These are phyloP conservation scores for Hemibagrus wyckioides DNA, from an alignment of 2,113 vertebrate genomes.

Conservation along the genomic window DNA sequence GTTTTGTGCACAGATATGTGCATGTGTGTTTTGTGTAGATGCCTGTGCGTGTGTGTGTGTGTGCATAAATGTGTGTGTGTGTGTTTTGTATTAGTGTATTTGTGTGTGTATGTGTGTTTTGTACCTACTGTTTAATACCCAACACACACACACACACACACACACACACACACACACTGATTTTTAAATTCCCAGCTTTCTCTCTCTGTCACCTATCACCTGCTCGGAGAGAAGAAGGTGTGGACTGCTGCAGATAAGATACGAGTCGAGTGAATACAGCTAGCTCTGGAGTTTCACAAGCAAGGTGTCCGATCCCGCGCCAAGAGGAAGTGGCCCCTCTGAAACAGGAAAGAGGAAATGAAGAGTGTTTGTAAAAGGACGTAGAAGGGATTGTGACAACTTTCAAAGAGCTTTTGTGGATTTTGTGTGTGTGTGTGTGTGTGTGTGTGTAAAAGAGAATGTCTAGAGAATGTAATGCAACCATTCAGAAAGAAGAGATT, in stretches of 20 bases:
- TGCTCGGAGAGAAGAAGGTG: constrained; percentile 17
- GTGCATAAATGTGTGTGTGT: no score
- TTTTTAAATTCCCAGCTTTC: background rate
- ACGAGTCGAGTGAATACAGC: constrained; percentile 18
- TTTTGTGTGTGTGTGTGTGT: background rate
- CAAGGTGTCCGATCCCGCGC: constrained; percentile 43
- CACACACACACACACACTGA: background rate
- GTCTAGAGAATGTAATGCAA: background rate
- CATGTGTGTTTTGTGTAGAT: background rate
- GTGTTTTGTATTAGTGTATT: no score
- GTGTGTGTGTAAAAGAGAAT: background rate
- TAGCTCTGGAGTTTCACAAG: constrained; percentile 13
- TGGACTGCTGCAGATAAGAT: constrained; percentile 46
- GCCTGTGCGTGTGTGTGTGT: no score
- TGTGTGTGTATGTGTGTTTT: no score
- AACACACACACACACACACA: background rate
- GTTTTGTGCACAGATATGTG: no score
- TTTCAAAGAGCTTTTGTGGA: constrained; percentile 34
- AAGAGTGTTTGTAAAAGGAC: constrained; percentile 54
- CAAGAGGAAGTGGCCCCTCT: constrained; percentile 48
- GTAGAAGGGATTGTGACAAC: constrained; percentile 35
- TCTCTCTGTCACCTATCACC: constrained; percentile 46
- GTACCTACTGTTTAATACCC: background rate
- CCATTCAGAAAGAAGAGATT: background rate
- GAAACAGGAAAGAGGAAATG: constrained; percentile 52